Evolutionary conservation across 2,113 vertebrate genomes (phyloP).

Genomic region (Forbesichthys papilliferus): DNA sequence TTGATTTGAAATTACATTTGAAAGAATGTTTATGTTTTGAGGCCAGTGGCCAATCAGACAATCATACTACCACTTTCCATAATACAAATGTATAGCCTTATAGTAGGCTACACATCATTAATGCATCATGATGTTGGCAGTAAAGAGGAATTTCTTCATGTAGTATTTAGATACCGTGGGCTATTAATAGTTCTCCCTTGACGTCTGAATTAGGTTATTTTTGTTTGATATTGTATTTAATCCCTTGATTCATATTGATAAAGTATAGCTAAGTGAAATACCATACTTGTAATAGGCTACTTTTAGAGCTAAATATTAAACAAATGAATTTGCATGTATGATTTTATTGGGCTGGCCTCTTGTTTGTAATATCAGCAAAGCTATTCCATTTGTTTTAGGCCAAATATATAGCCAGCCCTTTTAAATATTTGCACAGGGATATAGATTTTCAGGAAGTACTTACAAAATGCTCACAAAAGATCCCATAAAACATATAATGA

Average conservation of each 20-base stretch:
- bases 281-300: conserved; percentile 22
- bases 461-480: too few species aligned
- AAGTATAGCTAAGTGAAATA: conserved; percentile 32
- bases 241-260: conserved; percentile 18
- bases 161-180: conserved; percentile 60
- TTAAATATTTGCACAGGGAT: too few species aligned
- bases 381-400: too few species aligned
- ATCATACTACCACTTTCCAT: conserved; percentile 16
- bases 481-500: too few species aligned
- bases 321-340: background rate
- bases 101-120: conserved; percentile 15
- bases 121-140: conserved; percentile 38
- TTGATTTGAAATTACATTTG: too few species aligned
- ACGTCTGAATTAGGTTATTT: conserved; percentile 51
- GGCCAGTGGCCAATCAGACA: background rate
- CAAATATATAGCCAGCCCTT: too few species aligned
- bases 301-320: conserved; percentile 20
- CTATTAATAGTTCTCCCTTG: conserved; percentile 55
- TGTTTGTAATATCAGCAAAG: too few species aligned
- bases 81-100: conserved; percentile 28
- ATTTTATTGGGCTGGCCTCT: too few species aligned
- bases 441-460: too few species aligned
- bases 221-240: conserved; percentile 43
- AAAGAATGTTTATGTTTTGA: too few species aligned
- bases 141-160: conserved; percentile 40